Evolutionary conservation across 2,113 vertebrate genomes (phyloP).

Genomic region (Clarias macrocephalus): DNA sequence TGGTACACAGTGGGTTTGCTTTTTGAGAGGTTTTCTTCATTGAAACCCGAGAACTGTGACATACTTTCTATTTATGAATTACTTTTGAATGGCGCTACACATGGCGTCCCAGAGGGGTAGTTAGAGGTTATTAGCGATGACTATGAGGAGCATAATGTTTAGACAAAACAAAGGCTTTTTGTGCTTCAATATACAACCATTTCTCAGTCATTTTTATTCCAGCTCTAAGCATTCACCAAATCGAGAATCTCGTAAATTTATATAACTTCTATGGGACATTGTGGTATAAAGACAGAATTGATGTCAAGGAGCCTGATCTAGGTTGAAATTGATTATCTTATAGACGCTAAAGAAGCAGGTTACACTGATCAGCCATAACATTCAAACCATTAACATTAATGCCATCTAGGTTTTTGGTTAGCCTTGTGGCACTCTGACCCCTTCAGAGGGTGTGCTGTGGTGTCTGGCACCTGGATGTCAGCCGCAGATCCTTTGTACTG

Average conservation of each 20-base stretch:
- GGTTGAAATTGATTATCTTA: not conserved
- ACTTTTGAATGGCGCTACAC: not conserved
- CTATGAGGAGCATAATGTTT: not conserved
- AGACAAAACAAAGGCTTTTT: not conserved
- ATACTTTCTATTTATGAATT: not conserved
- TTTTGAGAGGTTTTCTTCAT: not conserved
- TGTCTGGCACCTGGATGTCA: too few species aligned
- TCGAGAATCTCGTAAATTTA: not conserved
- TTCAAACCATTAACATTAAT: not conserved
- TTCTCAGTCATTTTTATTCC: not conserved
- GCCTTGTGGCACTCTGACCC: too few species aligned
- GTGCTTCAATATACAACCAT: not conserved
- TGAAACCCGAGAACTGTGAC: not conserved
- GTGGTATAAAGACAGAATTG: not conserved
- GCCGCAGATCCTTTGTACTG: too few species aligned
- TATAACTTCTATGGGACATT: not conserved
- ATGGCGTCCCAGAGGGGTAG: not conserved
- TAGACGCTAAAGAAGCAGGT: not conserved
- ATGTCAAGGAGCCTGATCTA: not conserved
- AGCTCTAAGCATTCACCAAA: not conserved
- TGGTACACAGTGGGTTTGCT: not conserved
- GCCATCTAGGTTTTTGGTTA: too few species aligned
- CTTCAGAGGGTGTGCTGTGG: too few species aligned
- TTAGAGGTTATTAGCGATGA: conserved; percentile 7
- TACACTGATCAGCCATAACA: not conserved